phyloP scores from a whole-genome alignment of 2,888 invertebrate species.

The Xanthorhoe designata region DNA sequence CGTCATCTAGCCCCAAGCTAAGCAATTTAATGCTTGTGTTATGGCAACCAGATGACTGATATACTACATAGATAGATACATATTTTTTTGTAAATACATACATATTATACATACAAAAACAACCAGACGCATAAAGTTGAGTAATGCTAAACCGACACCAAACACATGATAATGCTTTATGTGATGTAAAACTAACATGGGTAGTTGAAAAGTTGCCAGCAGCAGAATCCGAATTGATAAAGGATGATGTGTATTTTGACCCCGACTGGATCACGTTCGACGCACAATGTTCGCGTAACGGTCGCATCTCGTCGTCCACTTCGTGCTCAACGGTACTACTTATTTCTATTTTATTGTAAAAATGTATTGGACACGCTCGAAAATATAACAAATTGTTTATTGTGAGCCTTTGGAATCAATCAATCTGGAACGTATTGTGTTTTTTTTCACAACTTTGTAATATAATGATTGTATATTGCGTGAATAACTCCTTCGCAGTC shows the following conservation, averaged over 20 bases:
- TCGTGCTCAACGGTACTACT: conserved; percentile 69
- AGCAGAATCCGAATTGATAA: background rate
- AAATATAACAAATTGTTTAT: conserved; percentile 66
- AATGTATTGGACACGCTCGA: conserved; percentile 60
- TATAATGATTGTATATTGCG: background rate
- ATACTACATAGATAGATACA: too few relatives aligned
- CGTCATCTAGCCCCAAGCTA: too few relatives aligned
- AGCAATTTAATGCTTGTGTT: too few relatives aligned
- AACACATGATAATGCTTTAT: too few relatives aligned
- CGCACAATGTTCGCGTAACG: conserved; percentile 72
- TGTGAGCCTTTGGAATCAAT: conserved; percentile 60
- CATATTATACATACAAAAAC: too few relatives aligned
- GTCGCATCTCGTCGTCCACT: conserved; percentile 63
- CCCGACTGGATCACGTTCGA: conserved; percentile 63
- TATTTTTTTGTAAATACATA: too few relatives aligned
- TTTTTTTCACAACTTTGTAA: conserved; percentile 51
- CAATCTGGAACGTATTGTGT: conserved; percentile 55
- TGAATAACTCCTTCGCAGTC: background rate
- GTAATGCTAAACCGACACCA: too few relatives aligned
- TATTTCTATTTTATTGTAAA: conserved; percentile 70
- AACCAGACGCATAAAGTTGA: too few relatives aligned
- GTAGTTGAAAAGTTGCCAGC: background rate
- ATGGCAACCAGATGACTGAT: too few relatives aligned
- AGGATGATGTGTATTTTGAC: conserved; percentile 17
- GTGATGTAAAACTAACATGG: background rate